Evolutionary conservation across 2,113 vertebrate genomes (phyloP).

Genomic region (Eolophus roseicapilla): DNA sequence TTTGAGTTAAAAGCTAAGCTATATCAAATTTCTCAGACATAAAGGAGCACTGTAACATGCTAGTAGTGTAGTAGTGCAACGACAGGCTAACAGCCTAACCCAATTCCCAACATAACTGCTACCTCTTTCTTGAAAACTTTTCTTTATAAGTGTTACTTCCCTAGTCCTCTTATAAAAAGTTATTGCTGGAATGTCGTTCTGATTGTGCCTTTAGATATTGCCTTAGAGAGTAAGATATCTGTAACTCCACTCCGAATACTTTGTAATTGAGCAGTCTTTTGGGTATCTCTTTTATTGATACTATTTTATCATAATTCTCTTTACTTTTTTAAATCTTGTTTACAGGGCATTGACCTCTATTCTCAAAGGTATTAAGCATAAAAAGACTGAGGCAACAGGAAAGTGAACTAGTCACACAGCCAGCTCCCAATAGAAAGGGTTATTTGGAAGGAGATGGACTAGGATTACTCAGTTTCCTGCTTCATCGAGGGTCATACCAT

Average conservation of each 20-base stretch:
- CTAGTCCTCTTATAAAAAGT: not conserved
- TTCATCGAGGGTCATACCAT: slow-evolving; percentile 21
- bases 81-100: not conserved
- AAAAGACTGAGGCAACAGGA: not conserved
- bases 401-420: not conserved
- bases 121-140: not conserved
- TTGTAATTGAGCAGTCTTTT: not conserved
- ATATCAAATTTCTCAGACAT: not conserved
- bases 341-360: not conserved
- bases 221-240: not conserved
- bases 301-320: not conserved
- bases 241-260: not conserved
- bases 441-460: slow-evolving; percentile 1
- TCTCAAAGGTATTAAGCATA: not conserved
- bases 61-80: not conserved
- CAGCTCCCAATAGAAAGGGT: not conserved
- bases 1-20: not conserved
- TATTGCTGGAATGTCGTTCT: not conserved
- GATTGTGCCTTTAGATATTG: not conserved
- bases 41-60: not conserved
- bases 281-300: not conserved
- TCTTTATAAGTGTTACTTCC: not conserved
- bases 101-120: not conserved
- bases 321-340: not conserved
- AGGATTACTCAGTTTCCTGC: slow-evolving; percentile 50